Evolutionary conservation across 1,140 invertebrate genomes (phyloP).

Genomic region (Panagrolaimus sp.): DNA sequence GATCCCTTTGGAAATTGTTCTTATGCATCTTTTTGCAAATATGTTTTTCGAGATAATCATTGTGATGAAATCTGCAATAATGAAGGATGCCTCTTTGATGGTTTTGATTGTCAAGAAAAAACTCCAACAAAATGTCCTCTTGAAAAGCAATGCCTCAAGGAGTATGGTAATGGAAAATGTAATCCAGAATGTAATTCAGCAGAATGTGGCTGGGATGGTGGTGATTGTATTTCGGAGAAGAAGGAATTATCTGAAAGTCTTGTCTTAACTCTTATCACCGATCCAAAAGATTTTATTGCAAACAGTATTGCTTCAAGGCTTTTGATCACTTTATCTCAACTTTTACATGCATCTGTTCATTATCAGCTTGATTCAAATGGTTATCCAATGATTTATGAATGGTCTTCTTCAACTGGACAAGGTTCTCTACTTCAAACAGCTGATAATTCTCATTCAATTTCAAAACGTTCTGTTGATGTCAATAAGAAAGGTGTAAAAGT

Average conservation of each 20-base stretch:
- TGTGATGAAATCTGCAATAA: constrained; percentile 84
- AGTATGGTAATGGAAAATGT: constrained; percentile 41
- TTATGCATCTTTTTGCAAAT: constrained; percentile 77
- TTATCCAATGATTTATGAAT: constrained; percentile 3
- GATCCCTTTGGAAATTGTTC: constrained; percentile 90
- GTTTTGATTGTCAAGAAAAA: constrained; percentile 70
- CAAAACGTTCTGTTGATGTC: not conserved
- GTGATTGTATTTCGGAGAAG: not conserved
- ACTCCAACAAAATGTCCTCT: constrained; percentile 26
- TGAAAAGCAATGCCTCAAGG: constrained; percentile 25
- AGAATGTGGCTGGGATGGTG: constrained; percentile 43
- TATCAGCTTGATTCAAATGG: not conserved
- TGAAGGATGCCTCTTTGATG: constrained; percentile 83
- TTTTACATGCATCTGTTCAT: not conserved
- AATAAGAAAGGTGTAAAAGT: not conserved
- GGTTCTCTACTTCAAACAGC: not conserved
- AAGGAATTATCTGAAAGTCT: not conserved
- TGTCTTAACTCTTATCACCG: not conserved
- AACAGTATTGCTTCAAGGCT: not conserved
- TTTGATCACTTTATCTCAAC: not conserved
- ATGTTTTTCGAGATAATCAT: constrained; percentile 74
- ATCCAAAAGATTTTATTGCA: not conserved
- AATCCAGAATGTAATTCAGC: constrained; percentile 43
- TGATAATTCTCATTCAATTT: not conserved
- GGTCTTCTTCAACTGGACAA: not conserved